phyloP scores from a whole-genome alignment of 2,113 vertebrate genomes.

The Hiodon alosoides region DNA sequence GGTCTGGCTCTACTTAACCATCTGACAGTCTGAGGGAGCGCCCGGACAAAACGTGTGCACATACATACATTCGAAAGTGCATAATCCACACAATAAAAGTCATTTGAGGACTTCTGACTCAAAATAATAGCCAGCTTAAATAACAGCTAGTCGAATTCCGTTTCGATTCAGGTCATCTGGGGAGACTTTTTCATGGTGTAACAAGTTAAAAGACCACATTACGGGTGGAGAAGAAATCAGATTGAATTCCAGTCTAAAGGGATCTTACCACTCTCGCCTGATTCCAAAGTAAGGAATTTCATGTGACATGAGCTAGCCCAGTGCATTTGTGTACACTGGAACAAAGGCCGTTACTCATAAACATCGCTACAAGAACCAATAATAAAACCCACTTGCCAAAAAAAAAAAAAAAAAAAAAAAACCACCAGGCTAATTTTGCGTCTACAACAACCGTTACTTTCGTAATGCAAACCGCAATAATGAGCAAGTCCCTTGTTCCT shows the following conservation, averaged over 20 bases:
- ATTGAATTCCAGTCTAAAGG: not conserved
- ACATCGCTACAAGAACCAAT: not conserved
- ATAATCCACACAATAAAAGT: slow-evolving; percentile 29
- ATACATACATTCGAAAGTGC: slow-evolving; percentile 24
- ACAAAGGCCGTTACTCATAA: not conserved
- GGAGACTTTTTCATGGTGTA: not conserved
- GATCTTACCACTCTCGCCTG: no score
- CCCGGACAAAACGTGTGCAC: slow-evolving; percentile 14
- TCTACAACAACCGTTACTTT: not conserved
- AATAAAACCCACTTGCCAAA: slow-evolving; percentile 3
- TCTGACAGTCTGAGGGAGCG: not conserved
- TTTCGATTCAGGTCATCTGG: not conserved
- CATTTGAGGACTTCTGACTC: slow-evolving; percentile 38
- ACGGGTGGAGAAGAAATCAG: not conserved
- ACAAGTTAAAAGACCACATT: not conserved
- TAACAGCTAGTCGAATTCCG: slow-evolving; percentile 4
- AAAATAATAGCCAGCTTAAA: slow-evolving; percentile 37
- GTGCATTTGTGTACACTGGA: not conserved
- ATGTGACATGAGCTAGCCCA: not conserved
- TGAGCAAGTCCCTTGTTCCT: not conserved
- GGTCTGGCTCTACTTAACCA: slow-evolving; percentile 19
- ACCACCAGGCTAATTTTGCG: not conserved
- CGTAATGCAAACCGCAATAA: not conserved
- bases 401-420: no score
- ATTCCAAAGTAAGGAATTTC: not conserved